Conservation (phyloP, 1,140 invertebrate genomes). For the Drosophila erecta region DNA sequence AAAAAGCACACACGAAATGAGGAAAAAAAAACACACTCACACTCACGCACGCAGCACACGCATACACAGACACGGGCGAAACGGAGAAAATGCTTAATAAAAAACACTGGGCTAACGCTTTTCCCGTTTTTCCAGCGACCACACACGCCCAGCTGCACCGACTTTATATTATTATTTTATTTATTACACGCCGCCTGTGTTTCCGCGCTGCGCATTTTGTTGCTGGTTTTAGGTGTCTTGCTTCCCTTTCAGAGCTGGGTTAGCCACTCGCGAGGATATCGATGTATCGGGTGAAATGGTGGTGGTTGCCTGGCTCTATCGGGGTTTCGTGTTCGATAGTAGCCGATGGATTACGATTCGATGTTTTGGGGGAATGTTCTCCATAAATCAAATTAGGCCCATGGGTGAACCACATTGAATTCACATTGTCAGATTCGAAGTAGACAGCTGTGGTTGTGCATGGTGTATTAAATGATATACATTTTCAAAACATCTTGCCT, state of each 20-base stretch:
- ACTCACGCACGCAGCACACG: constrained; percentile 5
- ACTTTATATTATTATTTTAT: neutral
- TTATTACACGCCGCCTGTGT: neutral
- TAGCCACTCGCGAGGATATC: too few relatives aligned
- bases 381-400: too few relatives aligned
- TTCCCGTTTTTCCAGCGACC: neutral
- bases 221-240: neutral
- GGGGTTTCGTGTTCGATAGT: too few relatives aligned
- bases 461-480: too few relatives aligned
- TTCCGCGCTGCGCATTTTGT: constrained; percentile 2
- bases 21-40: constrained; percentile 5
- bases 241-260: neutral
- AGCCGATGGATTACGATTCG: too few relatives aligned
- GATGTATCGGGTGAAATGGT: too few relatives aligned
- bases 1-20: constrained; percentile 8
- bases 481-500: too few relatives aligned
- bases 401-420: too few relatives aligned
- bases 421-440: too few relatives aligned
- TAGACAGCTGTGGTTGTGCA: too few relatives aligned
- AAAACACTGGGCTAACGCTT: neutral
- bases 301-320: too few relatives aligned
- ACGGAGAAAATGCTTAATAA: constrained; percentile 4
- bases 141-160: neutral
- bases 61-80: constrained; percentile 6
- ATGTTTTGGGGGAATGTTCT: too few relatives aligned